Evolutionary conservation across 2,888 invertebrate species (phyloP), one percentile per base, ranked within the genome.

Genomic region (Drosophila kambysellisi): DNA sequence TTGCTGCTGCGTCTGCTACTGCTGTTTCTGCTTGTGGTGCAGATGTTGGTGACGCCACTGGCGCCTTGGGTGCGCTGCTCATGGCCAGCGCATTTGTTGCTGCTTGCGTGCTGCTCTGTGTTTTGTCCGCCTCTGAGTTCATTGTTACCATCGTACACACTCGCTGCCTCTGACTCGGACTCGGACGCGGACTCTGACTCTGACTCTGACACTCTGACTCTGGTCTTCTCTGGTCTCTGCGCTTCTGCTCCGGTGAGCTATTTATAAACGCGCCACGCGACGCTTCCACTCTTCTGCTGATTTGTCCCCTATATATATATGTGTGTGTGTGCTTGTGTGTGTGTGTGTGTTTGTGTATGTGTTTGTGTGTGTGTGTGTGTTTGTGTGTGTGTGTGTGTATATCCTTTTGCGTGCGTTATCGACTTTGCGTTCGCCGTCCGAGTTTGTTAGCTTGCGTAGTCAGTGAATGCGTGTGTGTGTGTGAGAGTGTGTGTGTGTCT

Each of bases 41-140:
- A 30, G 39, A 15, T 62, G 68, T 39, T 29, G 65, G 50, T 30
- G 76, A 61, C 48, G 71, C 57, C 50, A 81, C 57, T 60, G 87
- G 74, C 73, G 83, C 62, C 63, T 91, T 91, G 54, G 81, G 70
- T 65, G 82, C 83, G 57, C 71, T 89, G 73, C 83, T 83, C 76
- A 86, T 81, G 43, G 83, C 81, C 67, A 83, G 79, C 50, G 89
- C 85, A 68, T 83, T 80, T 70, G 88, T 80, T 64, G 88, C 84
- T 80, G 90, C 89, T 76, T 87, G 85, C 59, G 82, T 82, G 75
- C 79, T 80, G 69, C 71, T 80, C 81, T 91, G 89, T 75, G 92
- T 92, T 90, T 92, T 93, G 91, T 93, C 93, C 82, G 91, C 87
- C 81, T 93, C 93, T 73, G 93, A 92, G 84, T 92, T 93, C 93